Evolutionary conservation across 2,113 vertebrate genomes (phyloP).

Genomic region (Phalacrocorax carbo): DNA sequence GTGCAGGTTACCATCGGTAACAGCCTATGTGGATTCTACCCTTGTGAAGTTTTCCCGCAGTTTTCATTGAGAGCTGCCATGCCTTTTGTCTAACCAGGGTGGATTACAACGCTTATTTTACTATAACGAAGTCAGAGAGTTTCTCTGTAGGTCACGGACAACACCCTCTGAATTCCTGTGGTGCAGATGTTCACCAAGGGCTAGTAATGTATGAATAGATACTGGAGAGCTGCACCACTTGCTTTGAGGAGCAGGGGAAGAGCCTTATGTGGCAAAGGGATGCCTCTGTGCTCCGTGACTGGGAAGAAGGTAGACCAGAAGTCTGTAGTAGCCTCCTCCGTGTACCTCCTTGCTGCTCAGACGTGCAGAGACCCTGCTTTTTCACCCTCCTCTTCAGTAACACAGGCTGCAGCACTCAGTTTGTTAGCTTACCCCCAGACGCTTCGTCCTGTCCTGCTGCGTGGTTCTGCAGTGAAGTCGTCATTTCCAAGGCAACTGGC

Average conservation of each 20-base stretch:
- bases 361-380: accelerated
- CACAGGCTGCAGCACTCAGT: background rate
- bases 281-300: background rate
- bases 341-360: background rate
- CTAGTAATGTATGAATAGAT: background rate
- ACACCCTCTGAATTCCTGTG: background rate
- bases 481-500: conserved; percentile 71
- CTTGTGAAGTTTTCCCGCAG: background rate
- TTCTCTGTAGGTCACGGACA: background rate
- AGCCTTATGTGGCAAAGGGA: background rate
- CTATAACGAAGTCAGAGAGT: background rate
- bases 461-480: conserved; percentile 5
- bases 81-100: background rate
- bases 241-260: background rate
- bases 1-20: background rate
- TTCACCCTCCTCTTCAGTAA: background rate
- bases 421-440: background rate
- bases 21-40: background rate
- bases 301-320: background rate
- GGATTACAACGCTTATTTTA: background rate
- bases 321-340: background rate
- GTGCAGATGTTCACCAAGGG: background rate
- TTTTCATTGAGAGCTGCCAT: background rate
- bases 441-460: background rate
- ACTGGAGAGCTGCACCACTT: background rate